phyloP scores from a whole-genome alignment of 2,113 vertebrate genomes.

The Ibidorhyncha struthersii region DNA sequence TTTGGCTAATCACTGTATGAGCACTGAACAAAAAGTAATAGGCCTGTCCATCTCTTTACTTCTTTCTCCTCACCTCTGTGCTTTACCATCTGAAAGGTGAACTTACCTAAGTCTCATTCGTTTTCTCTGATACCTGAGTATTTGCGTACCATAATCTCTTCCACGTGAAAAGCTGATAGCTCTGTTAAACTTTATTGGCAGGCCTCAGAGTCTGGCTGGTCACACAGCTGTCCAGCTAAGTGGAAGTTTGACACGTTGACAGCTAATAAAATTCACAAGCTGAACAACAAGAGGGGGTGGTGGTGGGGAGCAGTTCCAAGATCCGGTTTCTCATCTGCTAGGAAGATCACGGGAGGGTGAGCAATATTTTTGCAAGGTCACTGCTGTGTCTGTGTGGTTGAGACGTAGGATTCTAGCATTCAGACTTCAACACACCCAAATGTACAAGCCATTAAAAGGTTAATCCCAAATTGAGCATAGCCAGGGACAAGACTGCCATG shows the following conservation, averaged over 20 bases:
- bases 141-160: not conserved
- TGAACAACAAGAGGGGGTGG: not conserved
- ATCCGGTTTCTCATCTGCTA: conserved; percentile 1
- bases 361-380: not conserved
- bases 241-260: conserved; percentile 16
- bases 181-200: not conserved
- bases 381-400: not conserved
- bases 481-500: not conserved
- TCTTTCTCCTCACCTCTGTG: not conserved
- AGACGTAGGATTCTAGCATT: not conserved
- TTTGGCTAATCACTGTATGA: not conserved
- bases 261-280: conserved; percentile 19
- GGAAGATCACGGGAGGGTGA: not conserved
- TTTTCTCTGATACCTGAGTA: not conserved
- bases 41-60: not conserved
- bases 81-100: not conserved
- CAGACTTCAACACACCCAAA: not conserved
- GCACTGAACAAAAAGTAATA: not conserved
- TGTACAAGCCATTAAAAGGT: not conserved
- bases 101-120: accelerated
- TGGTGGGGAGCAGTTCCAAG: not conserved
- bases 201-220: not conserved
- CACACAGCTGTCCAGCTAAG: conserved; percentile 20
- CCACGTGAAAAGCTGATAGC: not conserved
- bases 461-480: not conserved